Conservation (phyloP, 2,797 vertebrate genomes). For the Lepus oiostolus region DNA sequence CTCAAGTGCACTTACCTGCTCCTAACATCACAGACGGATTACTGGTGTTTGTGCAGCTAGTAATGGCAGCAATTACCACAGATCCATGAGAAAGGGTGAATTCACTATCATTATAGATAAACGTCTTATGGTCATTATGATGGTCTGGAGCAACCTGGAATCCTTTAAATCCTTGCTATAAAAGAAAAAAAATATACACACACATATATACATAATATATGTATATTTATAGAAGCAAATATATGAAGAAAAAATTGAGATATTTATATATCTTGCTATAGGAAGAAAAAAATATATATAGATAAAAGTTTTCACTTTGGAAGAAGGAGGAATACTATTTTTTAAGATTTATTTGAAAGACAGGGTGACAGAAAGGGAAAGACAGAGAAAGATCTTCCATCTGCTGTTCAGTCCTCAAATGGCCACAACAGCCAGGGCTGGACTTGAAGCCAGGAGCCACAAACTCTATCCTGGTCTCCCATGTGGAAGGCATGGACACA, state of each 20-base stretch:
- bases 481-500: too few species aligned
- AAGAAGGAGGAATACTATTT: conserved; percentile 13
- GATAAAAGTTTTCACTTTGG: conserved; percentile 51
- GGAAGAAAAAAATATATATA: conserved; percentile 39
- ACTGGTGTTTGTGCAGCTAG: conserved; percentile 99
- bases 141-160: conserved; percentile 93
- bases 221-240: conserved; percentile 70
- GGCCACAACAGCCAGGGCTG: too few species aligned
- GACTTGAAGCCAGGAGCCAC: too few species aligned
- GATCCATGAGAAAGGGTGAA: conserved; percentile 94
- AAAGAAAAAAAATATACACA: conserved; percentile 1
- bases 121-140: conserved; percentile 88
- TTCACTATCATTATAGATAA: conserved; percentile 91
- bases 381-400: too few species aligned
- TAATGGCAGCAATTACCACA: conserved; percentile 98
- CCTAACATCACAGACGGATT: conserved; percentile 99
- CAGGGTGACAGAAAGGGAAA: too few species aligned
- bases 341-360: too few species aligned
- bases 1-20: conserved; percentile 91
- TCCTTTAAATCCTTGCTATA: conserved; percentile 98
- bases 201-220: background rate
- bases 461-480: too few species aligned
- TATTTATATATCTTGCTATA: conserved; percentile 89
- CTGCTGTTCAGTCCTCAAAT: too few species aligned
- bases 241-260: conserved; percentile 17